These are phyloP conservation scores for Pteronotus mesoamericanus DNA, from an alignment of 2,797 vertebrate genomes.

Conservation along the genomic window DNA sequence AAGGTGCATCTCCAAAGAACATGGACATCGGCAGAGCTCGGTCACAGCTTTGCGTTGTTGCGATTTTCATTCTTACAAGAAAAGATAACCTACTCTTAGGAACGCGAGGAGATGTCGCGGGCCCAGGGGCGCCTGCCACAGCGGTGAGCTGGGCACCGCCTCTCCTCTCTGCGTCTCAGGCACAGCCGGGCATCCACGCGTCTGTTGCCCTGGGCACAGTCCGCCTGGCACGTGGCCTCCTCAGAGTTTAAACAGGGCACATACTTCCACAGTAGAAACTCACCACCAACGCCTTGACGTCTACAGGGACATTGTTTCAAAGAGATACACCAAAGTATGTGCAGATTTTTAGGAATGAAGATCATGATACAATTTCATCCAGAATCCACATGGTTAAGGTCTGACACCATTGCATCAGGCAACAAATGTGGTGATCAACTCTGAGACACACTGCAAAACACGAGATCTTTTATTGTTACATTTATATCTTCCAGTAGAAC, in stretches of 20 bases:
- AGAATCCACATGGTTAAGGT: not conserved
- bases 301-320: not conserved
- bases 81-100: not conserved
- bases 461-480: not conserved
- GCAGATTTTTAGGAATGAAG: not conserved
- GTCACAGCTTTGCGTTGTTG: not conserved
- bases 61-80: not conserved
- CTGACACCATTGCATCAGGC: not conserved
- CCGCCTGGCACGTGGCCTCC: not conserved
- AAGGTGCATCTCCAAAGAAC: not conserved
- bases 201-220: not conserved
- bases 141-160: not conserved
- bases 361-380: not conserved
- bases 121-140: not conserved
- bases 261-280: not conserved
- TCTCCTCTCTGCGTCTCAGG: not conserved
- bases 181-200: not conserved
- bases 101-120: not conserved
- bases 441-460: not conserved
- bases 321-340: not conserved
- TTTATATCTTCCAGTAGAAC: not conserved
- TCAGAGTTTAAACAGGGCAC: not conserved
- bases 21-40: not conserved
- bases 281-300: not conserved
- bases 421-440: rapidly evolving